These are phyloP conservation scores for Gila robusta DNA, from an alignment of 2,797 vertebrate genomes.

Conservation along the genomic window DNA sequence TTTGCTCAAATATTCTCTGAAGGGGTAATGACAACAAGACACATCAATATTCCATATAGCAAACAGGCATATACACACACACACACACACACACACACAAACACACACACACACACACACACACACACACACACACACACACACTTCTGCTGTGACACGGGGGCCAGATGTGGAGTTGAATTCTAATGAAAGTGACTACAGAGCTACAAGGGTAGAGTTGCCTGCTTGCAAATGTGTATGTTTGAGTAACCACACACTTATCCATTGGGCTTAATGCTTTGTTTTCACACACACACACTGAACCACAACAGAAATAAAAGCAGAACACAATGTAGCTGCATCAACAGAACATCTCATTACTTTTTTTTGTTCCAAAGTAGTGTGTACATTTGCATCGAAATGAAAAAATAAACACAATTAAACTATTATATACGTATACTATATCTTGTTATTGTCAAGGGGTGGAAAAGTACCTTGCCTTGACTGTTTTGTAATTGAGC, in stretches of 20 bases:
- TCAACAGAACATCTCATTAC: conserved; percentile 51
- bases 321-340: conserved; percentile 39
- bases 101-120: neutral
- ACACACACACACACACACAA: no score
- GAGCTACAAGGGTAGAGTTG: conserved; percentile 25
- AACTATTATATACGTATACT: neutral
- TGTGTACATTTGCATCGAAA: neutral
- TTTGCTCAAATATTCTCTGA: neutral
- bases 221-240: conserved; percentile 47
- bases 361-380: neutral
- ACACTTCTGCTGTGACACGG: conserved; percentile 6
- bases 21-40: conserved; percentile 26
- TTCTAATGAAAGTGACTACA: conserved; percentile 41
- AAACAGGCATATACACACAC: neutral
- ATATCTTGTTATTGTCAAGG: neutral
- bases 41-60: conserved; percentile 24
- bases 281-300: conserved; percentile 46
- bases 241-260: conserved; percentile 36
- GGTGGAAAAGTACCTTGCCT: neutral
- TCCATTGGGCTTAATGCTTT: conserved; percentile 51
- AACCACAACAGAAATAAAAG: conserved; percentile 53
- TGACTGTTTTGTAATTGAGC: neutral
- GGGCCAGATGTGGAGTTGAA: conserved; percentile 30
- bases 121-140: no score
- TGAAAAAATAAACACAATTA: conserved; percentile 23